Base-by-base conservation (phyloP, 2,113 vertebrate genomes). In the Sinocyclocheilus rhinocerous region DNA sequence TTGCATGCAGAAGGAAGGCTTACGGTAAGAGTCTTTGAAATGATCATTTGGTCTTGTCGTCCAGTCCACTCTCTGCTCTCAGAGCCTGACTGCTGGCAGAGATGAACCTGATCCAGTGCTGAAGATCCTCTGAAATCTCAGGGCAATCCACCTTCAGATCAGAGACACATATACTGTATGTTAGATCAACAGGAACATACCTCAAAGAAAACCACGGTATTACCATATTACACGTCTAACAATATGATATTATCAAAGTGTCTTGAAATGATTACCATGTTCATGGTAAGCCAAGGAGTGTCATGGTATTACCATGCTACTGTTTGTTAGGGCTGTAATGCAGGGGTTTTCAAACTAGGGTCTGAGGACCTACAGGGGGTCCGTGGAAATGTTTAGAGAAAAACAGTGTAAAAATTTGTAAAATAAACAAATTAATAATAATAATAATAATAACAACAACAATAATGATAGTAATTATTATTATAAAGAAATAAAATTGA, bases 91-190 rank as follows among this genome's bases (percentile, higher is more conserved):
- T 97, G 94, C 94, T 98, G 93, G 94, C 90, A 4, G 95, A 93
- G 22, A 97, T 97, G 92, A 96, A 97, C 77, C 88, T 92, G 18
- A 97, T 91, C 96, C 97, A 97, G 87, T 96, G 95, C 89, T 92
- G 93, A n/a, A 97, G 93, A 63, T 97, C 97, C 7, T 95, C 95
- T 0, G 97, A 96, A 67, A 96, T 94, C 84, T 96, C 96, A 0
- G 97, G 97, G n/a, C 94, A 91, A 70, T 96, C 95, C 87, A 97
- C 95, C 96, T 97, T 86, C 22, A 91, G 48, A 7, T 1, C 65
- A 84, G 2, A 86, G 18, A 83, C 63, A 72, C 4, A 67, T 8
- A 26, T 2, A 29, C 3, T 8, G 39, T 18, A 2, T 22, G 59
- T 33, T 16, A 29, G 45, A 24, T 20, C 13, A 39, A 63, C 22